Conservation (phyloP, 2,888 invertebrate genomes). For the Neria commutata region DNA sequence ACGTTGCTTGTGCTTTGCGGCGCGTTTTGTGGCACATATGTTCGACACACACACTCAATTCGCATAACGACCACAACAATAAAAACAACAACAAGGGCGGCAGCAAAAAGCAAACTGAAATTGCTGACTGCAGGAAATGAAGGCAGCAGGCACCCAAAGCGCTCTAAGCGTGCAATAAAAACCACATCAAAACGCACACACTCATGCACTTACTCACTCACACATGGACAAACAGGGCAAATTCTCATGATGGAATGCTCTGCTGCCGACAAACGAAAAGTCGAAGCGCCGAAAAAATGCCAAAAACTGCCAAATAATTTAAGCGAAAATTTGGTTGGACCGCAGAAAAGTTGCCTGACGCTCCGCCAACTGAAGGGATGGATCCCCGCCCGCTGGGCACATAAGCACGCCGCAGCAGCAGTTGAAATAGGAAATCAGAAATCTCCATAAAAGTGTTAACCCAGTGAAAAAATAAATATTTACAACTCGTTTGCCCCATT, state of each 20-base stretch:
- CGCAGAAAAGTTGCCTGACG: too few relatives aligned
- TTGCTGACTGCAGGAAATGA: conserved; percentile 40
- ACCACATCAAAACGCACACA: neutral
- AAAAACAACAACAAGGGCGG: conserved; percentile 4
- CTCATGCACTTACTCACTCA: neutral
- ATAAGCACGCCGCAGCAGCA: conserved; percentile 15
- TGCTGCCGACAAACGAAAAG: too few relatives aligned
- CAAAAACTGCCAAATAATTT: conserved; percentile 5
- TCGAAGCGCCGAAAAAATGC: neutral
- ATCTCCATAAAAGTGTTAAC: conserved; percentile 48
- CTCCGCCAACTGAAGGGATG: too few relatives aligned
- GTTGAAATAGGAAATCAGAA: conserved; percentile 30
- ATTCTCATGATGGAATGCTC: too few relatives aligned
- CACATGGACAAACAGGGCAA: too few relatives aligned
- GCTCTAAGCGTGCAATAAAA: conserved; percentile 32
- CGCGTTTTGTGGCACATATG: too few relatives aligned
- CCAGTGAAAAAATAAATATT: conserved; percentile 46
- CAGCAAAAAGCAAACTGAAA: conserved; percentile 26
- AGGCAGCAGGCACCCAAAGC: conserved; percentile 28
- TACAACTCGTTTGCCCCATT: conserved; percentile 53
- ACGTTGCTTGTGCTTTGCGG: too few relatives aligned
- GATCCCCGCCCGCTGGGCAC: neutral
- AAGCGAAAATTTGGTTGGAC: conserved; percentile 6
- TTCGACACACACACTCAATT: neutral
- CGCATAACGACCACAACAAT: neutral